phyloP scores from a whole-genome alignment of 2,113 vertebrate species.

The Brachypodius melanocephalos region DNA sequence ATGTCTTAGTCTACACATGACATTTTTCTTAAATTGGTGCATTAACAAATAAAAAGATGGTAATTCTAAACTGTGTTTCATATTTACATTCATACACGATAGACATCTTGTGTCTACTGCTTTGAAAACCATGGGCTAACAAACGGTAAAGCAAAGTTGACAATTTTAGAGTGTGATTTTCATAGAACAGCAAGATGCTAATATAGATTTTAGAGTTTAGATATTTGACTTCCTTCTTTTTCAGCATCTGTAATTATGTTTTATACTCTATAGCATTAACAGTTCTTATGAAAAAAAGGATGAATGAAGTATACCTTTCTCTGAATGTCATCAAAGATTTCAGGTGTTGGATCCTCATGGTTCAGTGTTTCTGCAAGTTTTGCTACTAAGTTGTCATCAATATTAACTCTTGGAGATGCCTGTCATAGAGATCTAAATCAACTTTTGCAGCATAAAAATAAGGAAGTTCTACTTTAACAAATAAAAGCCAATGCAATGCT shows the following conservation, averaged over 20 bases:
- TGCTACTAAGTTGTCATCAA: conserved; percentile 85
- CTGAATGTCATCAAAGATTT: conserved; percentile 98
- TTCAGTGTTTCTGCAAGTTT: conserved; percentile 89
- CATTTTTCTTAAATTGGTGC: background rate
- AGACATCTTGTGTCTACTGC: background rate
- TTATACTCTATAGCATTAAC: background rate
- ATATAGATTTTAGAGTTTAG: background rate
- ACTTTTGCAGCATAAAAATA: background rate
- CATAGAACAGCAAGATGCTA: background rate
- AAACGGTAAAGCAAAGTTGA: background rate
- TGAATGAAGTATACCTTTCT: conserved; percentile 80
- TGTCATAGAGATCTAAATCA: conserved; percentile 64
- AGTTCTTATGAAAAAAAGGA: background rate
- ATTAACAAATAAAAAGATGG: background rate
- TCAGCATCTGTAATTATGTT: background rate
- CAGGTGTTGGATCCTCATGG: conserved; percentile 92
- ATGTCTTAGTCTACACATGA: background rate
- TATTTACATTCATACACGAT: background rate
- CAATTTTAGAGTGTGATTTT: background rate
- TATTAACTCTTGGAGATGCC: conserved; percentile 94
- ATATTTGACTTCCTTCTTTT: background rate
- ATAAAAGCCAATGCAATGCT: background rate
- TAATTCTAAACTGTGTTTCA: background rate
- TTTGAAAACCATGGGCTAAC: background rate
- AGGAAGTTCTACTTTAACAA: background rate